Base-by-base conservation (phyloP, 2,888 invertebrate species). In the Tineola bisselliella region DNA sequence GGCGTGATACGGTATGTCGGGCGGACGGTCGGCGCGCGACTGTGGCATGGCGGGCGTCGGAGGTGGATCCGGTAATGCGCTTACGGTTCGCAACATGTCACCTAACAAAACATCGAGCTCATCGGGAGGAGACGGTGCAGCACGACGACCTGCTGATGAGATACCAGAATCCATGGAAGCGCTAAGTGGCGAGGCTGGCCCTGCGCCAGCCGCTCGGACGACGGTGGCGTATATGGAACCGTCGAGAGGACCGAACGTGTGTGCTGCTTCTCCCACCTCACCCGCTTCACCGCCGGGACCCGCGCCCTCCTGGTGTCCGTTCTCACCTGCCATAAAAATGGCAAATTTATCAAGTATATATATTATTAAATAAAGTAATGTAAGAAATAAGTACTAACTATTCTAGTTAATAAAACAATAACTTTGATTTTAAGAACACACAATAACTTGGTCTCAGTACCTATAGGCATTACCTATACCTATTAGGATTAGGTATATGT, bases 151-250 rank as follows among this genome's bases (percentile, higher is more conserved):
- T 81, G 91, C 91, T 63, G 94, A 93, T 72, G 94, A 94, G 71
- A 95, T 95, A 70, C 95, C 95, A 70, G 94, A 95, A 89, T 95
- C 95, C 92, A 95, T 94, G 81, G 95, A 95, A 77, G 94, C 93
- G 72, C 93, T 93, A 81, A 94, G 90, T 70, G 93, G 92, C 73
- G 92, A 92, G 69, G 91, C 89, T 61, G 81, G 79, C 65, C 82
- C 81, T 68, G 83, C 79, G 69, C 78, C 78, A 66, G 64, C 64
- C 31, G 79, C 78, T 67, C 87, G 81, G 68, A 84, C 81, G 66
- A 91, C 91, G 62, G 91, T 91, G 66, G 96, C 95, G 90, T 96
- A 96, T 71, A 96, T 91, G 71, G 95, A 95, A 68, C 96, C 96
- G 91, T 96, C 95, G 70, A 95, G 88, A 54, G 95, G 95, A 44